Conservation (phyloP, 2,888 invertebrate species). For the Pheosia tremula region DNA sequence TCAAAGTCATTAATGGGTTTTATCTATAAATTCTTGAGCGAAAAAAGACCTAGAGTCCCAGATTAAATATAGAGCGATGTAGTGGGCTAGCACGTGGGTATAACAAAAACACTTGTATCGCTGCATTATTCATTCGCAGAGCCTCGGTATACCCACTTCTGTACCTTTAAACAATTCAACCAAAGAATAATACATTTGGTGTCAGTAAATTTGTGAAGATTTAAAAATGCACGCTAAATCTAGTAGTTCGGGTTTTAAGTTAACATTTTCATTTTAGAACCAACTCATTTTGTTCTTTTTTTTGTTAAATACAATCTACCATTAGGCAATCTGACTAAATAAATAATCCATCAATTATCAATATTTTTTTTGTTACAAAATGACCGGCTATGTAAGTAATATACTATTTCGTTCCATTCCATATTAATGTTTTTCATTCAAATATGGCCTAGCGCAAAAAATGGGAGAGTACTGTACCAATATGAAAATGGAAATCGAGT, state of each 20-base stretch:
- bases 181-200: not conserved
- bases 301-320: too few relatives aligned
- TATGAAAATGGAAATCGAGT: too few relatives aligned
- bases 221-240: not conserved
- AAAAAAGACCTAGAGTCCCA: not conserved
- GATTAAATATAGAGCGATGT: not conserved
- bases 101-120: conserved; percentile 3
- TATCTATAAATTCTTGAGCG: not conserved
- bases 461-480: too few relatives aligned
- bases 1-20: not conserved
- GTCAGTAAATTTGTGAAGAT: not conserved
- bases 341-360: too few relatives aligned
- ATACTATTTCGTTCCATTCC: too few relatives aligned
- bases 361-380: too few relatives aligned
- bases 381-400: too few relatives aligned
- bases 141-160: not conserved
- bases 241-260: not conserved
- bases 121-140: conserved; percentile 5
- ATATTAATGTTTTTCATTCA: too few relatives aligned
- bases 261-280: not conserved
- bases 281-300: too few relatives aligned
- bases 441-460: too few relatives aligned
- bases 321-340: too few relatives aligned
- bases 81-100: not conserved
- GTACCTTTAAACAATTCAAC: not conserved